A percentile compares a stretch with the other conserved stretches of the same genome.
Conservation (phyloP, 2,113 vertebrate genomes). For the Otolemur garnettii region DNA sequence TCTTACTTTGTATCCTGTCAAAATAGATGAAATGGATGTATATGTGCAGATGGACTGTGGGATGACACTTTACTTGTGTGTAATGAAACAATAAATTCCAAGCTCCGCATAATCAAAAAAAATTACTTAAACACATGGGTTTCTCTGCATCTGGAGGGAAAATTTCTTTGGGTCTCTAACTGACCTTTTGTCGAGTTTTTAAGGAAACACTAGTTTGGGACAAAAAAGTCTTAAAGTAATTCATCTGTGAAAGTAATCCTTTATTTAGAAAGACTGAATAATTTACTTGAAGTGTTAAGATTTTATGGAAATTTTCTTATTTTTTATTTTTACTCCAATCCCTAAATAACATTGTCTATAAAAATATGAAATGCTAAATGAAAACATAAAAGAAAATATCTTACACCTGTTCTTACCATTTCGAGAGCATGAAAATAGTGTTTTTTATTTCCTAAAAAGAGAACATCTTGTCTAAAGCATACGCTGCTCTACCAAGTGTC, state of each 20-base stretch:
- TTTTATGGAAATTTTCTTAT: conserved; percentile 57
- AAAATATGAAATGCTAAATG: conserved; percentile 64
- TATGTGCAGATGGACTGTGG: background rate
- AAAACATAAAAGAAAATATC: conserved; percentile 68
- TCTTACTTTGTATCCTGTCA: background rate
- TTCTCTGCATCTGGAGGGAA: background rate
- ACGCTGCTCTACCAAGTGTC: background rate
- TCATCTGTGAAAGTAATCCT: conserved; percentile 33
- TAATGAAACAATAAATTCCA: conserved; percentile 41
- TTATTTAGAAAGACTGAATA: conserved; percentile 55
- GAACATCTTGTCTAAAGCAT: conserved; percentile 50
- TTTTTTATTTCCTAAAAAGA: conserved; percentile 61
- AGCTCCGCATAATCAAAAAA: background rate
- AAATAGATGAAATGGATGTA: background rate
- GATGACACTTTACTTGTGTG: background rate
- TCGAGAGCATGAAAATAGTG: conserved; percentile 54
- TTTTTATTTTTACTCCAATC: conserved; percentile 60
- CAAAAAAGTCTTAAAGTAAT: conserved; percentile 33
- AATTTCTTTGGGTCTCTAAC: background rate
- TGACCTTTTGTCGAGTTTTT: conserved; percentile 41
- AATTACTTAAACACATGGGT: background rate
- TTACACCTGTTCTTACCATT: conserved; percentile 69
- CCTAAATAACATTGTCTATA: conserved; percentile 65
- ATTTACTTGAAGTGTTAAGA: conserved; percentile 58
- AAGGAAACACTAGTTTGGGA: conserved; percentile 32